Evolutionary conservation across 2,888 invertebrate species (phyloP), one percentile per base, ranked within the genome.

Genomic region (Acanthococcus lagerstroemiae): DNA sequence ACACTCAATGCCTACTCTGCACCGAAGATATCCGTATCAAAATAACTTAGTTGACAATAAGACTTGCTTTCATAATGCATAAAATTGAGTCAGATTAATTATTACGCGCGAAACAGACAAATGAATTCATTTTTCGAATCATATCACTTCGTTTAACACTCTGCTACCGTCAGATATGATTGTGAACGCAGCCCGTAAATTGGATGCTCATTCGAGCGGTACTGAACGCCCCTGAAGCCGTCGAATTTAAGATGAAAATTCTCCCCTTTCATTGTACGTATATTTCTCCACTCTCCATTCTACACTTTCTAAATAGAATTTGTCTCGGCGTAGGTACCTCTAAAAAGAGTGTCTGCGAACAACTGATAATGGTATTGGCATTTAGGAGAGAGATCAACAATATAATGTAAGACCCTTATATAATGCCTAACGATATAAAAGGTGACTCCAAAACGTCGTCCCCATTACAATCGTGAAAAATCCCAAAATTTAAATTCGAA

Each of bases 191-290:
- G 48, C 25, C 24, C 19, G 48, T 65, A 65, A 65, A 65, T 65
- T 65, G 65, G 55, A 65, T 65, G 65, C 65, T 55, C 65, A 48
- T 65, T 65, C 65, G 55, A 55, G 65, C 65, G 65, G 45, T 55
- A 65, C 55, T 45, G 55, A 45, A 65, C 65, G 25, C 65, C 55
- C 61, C 61, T 30, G 27, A 50, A 61, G 61, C 61, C 50, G 61
- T 61, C 61, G 50, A 61, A 61, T 61, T 52, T 27, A 61, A 61
- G 61, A 61, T 48, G 61, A 50, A 61, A 61, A 61, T 46, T 45
- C 25, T 50, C 22, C 26, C 37, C 27, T 45, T n/a, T 19, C 24
- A 22, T 24, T 15, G 24, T 2, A 30, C 25, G 37, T 37, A 26
- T 21, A 26, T 44, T 37, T 37, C 22, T 30, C 17, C 57, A 21